These are phyloP conservation scores for Eurystomus glaucurus DNA, from an alignment of 2,797 vertebrate genomes.

Conservation along the genomic window DNA sequence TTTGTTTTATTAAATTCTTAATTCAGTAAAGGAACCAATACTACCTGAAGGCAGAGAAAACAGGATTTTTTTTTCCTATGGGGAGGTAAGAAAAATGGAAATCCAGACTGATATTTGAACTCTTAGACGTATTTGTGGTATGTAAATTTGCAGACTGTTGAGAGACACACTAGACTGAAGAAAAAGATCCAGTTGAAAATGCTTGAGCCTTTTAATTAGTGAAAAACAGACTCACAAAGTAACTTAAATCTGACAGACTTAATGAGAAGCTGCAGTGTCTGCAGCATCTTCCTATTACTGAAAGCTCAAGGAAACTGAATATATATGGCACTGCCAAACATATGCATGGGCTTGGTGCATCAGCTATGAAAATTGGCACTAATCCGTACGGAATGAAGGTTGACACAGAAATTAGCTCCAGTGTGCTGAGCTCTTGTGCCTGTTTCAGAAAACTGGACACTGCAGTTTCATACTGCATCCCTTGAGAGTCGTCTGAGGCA, in stretches of 20 bases:
- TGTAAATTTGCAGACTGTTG: background rate
- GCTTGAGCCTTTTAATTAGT: background rate
- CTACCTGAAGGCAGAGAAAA: background rate
- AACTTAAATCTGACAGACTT: background rate
- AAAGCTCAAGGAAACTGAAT: background rate
- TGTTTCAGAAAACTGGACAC: background rate
- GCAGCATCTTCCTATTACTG: background rate
- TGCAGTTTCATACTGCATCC: background rate
- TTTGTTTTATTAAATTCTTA: background rate
- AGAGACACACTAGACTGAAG: background rate
- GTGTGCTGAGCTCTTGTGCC: background rate
- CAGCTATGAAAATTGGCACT: slow-evolving; percentile 1
- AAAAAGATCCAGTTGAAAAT: background rate
- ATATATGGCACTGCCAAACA: background rate
- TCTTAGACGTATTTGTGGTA: background rate
- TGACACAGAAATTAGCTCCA: slow-evolving; percentile 37
- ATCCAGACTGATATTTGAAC: background rate
- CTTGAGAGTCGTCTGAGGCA: background rate
- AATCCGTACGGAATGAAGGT: background rate
- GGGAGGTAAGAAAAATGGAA: background rate
- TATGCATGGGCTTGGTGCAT: background rate
- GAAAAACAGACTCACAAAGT: background rate
- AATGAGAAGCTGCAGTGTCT: background rate
- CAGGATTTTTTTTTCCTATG: background rate
- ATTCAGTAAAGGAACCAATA: background rate